A percentile compares a stretch with the other conserved stretches of the same genome.
Evolutionary conservation across 35 echinoderm and acorn worm species (phyloP).

Genomic region (Apostichopus japonicus): DNA sequence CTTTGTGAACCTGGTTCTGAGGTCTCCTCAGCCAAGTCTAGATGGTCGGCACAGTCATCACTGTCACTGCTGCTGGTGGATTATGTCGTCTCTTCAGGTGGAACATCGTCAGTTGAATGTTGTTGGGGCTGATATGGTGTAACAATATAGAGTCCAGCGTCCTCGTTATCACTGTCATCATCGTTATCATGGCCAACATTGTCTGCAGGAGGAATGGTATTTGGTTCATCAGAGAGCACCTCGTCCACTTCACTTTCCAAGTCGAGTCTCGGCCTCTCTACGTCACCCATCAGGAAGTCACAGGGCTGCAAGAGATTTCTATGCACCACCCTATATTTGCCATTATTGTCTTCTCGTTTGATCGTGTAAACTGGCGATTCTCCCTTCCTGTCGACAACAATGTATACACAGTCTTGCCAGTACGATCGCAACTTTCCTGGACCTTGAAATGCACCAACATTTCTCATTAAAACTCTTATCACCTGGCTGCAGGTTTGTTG

Average conservation of each 20-base stretch:
- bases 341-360: conserved; percentile 11
- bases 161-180: too few relatives aligned
- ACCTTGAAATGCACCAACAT: conserved; percentile 5
- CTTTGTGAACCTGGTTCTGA: too few relatives aligned
- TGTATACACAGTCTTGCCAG: conserved; percentile 10
- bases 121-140: too few relatives aligned
- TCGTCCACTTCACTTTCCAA: neutral
- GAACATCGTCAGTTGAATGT: too few relatives aligned
- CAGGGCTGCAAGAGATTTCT: neutral
- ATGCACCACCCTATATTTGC: neutral
- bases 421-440: neutral
- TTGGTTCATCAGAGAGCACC: neutral
- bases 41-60: too few relatives aligned
- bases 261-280: neutral
- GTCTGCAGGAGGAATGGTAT: neutral
- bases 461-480: conserved; percentile 57
- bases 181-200: neutral
- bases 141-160: too few relatives aligned
- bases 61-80: too few relatives aligned
- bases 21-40: too few relatives aligned
- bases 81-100: too few relatives aligned
- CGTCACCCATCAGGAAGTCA: conserved; percentile 9
- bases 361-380: neutral
- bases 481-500: neutral
- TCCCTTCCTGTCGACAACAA: neutral